These are phyloP conservation scores for Noturus placidus DNA, from an alignment of 2,113 vertebrate genomes.

Conservation along the genomic window DNA sequence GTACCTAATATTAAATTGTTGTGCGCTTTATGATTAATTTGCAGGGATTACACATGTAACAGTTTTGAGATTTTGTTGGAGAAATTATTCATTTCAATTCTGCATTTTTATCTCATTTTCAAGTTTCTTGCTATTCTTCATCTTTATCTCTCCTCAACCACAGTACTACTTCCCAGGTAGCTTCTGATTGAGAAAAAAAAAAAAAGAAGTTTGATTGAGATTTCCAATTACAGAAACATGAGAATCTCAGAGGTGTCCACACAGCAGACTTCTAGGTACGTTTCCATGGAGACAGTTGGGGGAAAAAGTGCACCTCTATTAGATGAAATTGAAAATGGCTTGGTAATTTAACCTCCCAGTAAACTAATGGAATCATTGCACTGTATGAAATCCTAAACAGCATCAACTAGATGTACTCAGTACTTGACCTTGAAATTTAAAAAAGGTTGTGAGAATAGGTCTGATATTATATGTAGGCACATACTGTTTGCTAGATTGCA, in stretches of 20 bases:
- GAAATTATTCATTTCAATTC: not conserved
- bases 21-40: not conserved
- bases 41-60: not conserved
- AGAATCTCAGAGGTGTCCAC: conserved; percentile 35
- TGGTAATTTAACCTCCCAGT: conserved; percentile 32
- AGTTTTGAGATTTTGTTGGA: not conserved
- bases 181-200: not conserved
- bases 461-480: not conserved
- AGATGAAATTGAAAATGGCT: conserved; percentile 30
- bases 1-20: not conserved
- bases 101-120: not conserved
- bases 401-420: conserved; percentile 5
- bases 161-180: not conserved
- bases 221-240: conserved; percentile 30
- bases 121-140: not conserved
- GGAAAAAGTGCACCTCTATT: conserved; percentile 8
- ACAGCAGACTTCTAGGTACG: not conserved
- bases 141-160: not conserved
- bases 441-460: not conserved
- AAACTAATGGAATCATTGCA: conserved; percentile 39
- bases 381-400: not conserved
- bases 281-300: conserved; percentile 45
- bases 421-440: not conserved
- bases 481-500: not conserved
- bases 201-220: conserved; percentile 22